Conservation (phyloP, 2,888 invertebrate species). For the Ectropis crepuscularia region DNA sequence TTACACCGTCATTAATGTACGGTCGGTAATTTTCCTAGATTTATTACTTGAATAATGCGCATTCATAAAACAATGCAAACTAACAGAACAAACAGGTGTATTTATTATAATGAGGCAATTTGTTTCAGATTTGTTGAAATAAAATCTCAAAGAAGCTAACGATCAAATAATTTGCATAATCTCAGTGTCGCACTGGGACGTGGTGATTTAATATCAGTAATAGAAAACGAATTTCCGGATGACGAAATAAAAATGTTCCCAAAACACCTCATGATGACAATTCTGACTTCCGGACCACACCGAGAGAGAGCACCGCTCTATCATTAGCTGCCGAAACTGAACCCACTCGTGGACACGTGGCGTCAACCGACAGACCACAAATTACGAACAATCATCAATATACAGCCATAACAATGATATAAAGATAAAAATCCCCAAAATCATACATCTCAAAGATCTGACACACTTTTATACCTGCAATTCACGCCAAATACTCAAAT, state of each 20-base stretch:
- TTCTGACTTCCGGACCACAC: slow-evolving; percentile 80
- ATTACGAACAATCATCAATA: slow-evolving; percentile 40
- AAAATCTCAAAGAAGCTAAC: slow-evolving; percentile 31
- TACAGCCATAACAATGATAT: slow-evolving; percentile 32
- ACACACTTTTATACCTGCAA: slow-evolving; percentile 52
- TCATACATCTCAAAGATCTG: slow-evolving; percentile 33
- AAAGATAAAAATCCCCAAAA: slow-evolving; percentile 47
- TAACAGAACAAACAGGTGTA: not conserved
- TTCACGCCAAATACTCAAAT: slow-evolving; percentile 60
- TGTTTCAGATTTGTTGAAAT: slow-evolving; percentile 22
- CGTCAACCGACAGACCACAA: slow-evolving; percentile 61
- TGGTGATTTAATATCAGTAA: slow-evolving; percentile 54
- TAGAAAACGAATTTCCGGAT: slow-evolving; percentile 59
- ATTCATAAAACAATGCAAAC: slow-evolving; percentile 1
- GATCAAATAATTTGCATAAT: slow-evolving; percentile 43
- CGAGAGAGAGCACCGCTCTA: slow-evolving; percentile 53
- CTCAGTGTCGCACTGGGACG: slow-evolving; percentile 43
- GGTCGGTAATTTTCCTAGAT: slow-evolving; percentile 23
- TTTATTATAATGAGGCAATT: slow-evolving; percentile 18
- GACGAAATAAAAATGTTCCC: slow-evolving; percentile 64
- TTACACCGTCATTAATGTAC: slow-evolving; percentile 29
- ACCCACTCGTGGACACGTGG: slow-evolving; percentile 63
- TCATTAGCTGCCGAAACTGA: slow-evolving; percentile 63
- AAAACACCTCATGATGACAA: slow-evolving; percentile 68
- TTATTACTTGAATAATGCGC: slow-evolving; percentile 15